Evolutionary conservation across 2,113 vertebrate genomes (phyloP).

Genomic region (Phylloscopus whistleri): DNA sequence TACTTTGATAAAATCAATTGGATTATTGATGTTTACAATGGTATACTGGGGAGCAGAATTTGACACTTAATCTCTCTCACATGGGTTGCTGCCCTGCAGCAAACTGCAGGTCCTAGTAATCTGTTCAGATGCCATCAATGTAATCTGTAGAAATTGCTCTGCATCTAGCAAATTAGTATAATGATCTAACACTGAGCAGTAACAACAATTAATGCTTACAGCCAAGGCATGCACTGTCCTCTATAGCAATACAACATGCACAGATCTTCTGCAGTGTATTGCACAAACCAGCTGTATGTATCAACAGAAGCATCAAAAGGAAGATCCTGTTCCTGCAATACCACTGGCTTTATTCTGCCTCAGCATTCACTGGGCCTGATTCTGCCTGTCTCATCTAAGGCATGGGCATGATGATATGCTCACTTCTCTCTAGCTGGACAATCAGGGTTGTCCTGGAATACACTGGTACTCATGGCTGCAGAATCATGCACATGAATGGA

Average conservation of each 20-base stretch:
- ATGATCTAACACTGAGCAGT: background rate
- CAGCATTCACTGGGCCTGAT: background rate
- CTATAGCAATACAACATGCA: background rate
- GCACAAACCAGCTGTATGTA: background rate
- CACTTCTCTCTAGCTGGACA: background rate
- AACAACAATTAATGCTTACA: background rate
- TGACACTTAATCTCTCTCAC: slow-evolving; percentile 21
- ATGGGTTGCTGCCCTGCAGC: slow-evolving; percentile 5
- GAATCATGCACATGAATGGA: background rate
- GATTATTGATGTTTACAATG: slow-evolving; percentile 34
- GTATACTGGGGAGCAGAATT: slow-evolving; percentile 9
- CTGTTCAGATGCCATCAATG: background rate
- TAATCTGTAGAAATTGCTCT: background rate
- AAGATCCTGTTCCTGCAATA: background rate
- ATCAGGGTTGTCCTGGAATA: background rate
- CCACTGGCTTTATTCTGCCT: background rate
- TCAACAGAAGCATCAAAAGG: background rate
- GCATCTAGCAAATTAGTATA: background rate
- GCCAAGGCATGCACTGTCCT: background rate
- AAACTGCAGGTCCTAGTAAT: background rate
- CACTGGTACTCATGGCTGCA: rapidly evolving
- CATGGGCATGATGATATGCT: background rate
- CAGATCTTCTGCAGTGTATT: background rate
- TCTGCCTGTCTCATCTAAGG: background rate
- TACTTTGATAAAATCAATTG: slow-evolving; percentile 28